Conservation (phyloP, 2,797 vertebrate species). For the Triplophysa yarkandensis region DNA sequence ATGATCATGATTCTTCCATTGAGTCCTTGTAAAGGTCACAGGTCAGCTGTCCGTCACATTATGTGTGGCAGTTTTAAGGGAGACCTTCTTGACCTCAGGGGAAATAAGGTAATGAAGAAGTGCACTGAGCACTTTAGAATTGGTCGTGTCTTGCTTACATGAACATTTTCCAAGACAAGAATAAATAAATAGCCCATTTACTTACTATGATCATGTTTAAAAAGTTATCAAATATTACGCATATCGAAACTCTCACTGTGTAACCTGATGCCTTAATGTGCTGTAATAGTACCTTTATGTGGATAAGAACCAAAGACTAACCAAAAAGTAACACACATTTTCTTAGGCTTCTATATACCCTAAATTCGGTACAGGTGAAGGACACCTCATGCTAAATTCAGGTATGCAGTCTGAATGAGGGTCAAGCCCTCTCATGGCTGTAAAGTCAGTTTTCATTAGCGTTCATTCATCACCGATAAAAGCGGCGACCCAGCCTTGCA, state of each 20-base stretch:
- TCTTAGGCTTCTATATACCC: not conserved
- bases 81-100: conserved; percentile 59
- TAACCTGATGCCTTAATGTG: not conserved
- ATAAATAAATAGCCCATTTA: too few relatives aligned
- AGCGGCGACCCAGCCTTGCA: conserved; percentile 56
- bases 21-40: conserved; percentile 57
- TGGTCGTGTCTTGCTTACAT: not conserved
- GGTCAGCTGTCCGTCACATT: conserved; percentile 63
- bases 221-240: too few relatives aligned
- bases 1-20: conserved; percentile 55
- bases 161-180: too few relatives aligned
- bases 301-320: not conserved
- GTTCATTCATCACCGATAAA: conserved; percentile 60
- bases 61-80: conserved; percentile 58
- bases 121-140: not conserved
- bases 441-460: conserved; percentile 55
- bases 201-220: too few relatives aligned
- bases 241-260: too few relatives aligned
- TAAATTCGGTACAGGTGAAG: conserved; percentile 12
- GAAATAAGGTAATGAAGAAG: conserved; percentile 49
- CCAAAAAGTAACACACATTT: not conserved
- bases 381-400: conserved; percentile 12
- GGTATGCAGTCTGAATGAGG: conserved; percentile 46
- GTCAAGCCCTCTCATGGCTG: conserved; percentile 43
- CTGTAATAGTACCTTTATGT: not conserved